These are phyloP conservation scores for Scrobipalpa atriplicella DNA, from an alignment of 2,888 invertebrate genomes.

Conservation along the genomic window DNA sequence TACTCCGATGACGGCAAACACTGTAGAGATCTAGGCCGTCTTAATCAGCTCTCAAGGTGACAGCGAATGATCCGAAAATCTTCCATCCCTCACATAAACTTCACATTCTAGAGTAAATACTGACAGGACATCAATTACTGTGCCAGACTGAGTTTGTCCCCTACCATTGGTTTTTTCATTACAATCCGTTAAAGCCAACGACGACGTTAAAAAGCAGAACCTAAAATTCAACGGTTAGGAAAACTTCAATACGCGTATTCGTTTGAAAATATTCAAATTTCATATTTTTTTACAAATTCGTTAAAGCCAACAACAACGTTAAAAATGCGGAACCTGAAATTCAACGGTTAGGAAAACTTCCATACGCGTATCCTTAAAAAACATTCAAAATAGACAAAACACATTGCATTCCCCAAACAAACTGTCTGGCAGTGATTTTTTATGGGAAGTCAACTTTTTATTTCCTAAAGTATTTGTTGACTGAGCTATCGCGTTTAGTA, in stretches of 20 bases:
- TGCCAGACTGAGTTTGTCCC: slow-evolving; percentile 41
- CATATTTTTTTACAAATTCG: not conserved
- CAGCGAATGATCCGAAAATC: slow-evolving; percentile 15
- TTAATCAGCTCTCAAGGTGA: too few relatives aligned
- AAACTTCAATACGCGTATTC: not conserved
- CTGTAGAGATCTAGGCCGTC: too few relatives aligned
- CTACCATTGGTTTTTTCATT: slow-evolving; percentile 33
- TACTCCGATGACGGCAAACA: too few relatives aligned
- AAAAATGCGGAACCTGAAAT: too few relatives aligned
- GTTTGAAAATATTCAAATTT: not conserved
- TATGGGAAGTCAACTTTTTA: too few relatives aligned
- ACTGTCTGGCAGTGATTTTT: too few relatives aligned
- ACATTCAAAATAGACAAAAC: not conserved
- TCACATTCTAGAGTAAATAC: slow-evolving; percentile 31
- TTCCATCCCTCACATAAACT: slow-evolving; percentile 32
- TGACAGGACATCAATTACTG: slow-evolving; percentile 52
- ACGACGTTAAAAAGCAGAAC: too few relatives aligned
- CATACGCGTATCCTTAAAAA: not conserved
- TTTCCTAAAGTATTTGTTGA: too few relatives aligned
- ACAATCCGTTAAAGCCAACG: not conserved
- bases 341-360: not conserved
- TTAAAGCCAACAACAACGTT: too few relatives aligned
- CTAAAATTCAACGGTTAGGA: not conserved
- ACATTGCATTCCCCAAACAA: too few relatives aligned
- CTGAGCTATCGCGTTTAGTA: too few relatives aligned